A percentile compares a stretch with the other conserved stretches of the same genome.
phyloP scores from a whole-genome alignment of 1,140 invertebrate species.

The Bombus difficillimus region DNA sequence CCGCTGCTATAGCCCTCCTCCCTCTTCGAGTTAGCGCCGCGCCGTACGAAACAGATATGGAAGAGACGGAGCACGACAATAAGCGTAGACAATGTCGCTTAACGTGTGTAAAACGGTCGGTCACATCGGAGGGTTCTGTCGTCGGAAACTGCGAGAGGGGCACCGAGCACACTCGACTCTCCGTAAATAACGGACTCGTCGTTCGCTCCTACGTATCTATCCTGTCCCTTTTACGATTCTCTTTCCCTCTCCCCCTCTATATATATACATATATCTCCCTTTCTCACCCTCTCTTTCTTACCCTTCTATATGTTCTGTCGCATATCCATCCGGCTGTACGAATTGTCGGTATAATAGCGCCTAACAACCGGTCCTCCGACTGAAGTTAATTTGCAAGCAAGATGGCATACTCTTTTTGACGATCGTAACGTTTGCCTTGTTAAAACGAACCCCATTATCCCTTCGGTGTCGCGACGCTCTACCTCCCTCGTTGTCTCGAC shows the following conservation, averaged over 20 bases:
- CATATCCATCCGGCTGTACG: conserved; percentile 44
- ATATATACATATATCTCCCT: no score
- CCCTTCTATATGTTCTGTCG: conserved; percentile 3
- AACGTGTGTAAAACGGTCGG: conserved; percentile 63
- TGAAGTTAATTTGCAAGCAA: conserved; percentile 66
- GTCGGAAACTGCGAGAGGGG: conserved; percentile 21
- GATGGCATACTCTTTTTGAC: conserved; percentile 1
- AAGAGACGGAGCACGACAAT: conserved; percentile 45
- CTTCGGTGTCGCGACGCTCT: conserved; percentile 32
- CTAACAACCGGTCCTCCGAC: conserved; percentile 54
- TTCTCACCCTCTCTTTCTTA: not conserved
- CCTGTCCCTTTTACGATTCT: not conserved
- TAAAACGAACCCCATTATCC: conserved; percentile 38
- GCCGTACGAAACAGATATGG: conserved; percentile 35
- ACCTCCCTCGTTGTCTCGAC: not conserved
- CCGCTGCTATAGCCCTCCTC: not conserved
- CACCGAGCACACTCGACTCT: conserved; percentile 50
- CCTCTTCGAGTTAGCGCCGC: conserved; percentile 46
- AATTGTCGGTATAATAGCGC: conserved; percentile 52
- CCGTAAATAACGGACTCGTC: conserved; percentile 61
- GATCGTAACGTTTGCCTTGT: conserved; percentile 21
- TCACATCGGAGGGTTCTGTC: conserved; percentile 49
- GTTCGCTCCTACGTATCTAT: conserved; percentile 16
- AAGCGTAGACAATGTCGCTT: conserved; percentile 61
- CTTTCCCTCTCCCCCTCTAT: not conserved